Base-by-base conservation (phyloP, 2,797 vertebrate genomes). In the Helostoma temminkii region DNA sequence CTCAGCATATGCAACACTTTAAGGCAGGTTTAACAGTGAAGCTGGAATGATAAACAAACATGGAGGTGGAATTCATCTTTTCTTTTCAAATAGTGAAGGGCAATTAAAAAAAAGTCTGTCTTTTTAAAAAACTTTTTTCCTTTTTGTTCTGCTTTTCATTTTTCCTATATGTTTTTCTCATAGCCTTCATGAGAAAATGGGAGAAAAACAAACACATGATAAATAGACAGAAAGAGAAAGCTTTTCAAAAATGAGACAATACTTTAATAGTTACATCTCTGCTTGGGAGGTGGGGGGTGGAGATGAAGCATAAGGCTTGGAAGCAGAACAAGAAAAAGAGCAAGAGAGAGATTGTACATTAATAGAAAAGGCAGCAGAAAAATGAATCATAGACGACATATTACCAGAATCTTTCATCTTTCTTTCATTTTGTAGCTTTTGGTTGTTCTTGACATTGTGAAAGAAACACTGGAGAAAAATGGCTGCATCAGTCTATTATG, bases 21-120 rank as follows among this genome's bases (percentile, higher is more conserved):
- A 82, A 75, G 75, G 72, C 76, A 68, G 43, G 30, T 59, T 36
- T 61, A 66, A 53, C 56, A 48, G 70, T 76, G 65, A 61, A n/a
- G 49, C 6, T 46, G 46, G 16, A 59, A 36, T 42, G 25, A 46
- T 24, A 32, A 18, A 25, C 26, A 56, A 32, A 65, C n/a, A 64
- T 9, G 25, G 9, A 60, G 41, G 34, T 37, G 25, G 32, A 49
- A 45, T 28, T 0, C 15, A 52, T 37, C 7, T 2, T 53, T 41
- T 47, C 42, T 19, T 36, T 47, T 49, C n/a, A 48, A 10, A 62
- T 9, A 47, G 11, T 47, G 12, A 19, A 34, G 9, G 12, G 42
- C 5, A 36, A 4, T 10, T 36, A 45, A 42, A 36, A 42, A 24
- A 45, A 18, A 21, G 21, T 32, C 21, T 69, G 21, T 39, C 3